Evolutionary conservation across 2,113 vertebrate genomes (phyloP).

Genomic region (Romanogobio albipinnatus): DNA sequence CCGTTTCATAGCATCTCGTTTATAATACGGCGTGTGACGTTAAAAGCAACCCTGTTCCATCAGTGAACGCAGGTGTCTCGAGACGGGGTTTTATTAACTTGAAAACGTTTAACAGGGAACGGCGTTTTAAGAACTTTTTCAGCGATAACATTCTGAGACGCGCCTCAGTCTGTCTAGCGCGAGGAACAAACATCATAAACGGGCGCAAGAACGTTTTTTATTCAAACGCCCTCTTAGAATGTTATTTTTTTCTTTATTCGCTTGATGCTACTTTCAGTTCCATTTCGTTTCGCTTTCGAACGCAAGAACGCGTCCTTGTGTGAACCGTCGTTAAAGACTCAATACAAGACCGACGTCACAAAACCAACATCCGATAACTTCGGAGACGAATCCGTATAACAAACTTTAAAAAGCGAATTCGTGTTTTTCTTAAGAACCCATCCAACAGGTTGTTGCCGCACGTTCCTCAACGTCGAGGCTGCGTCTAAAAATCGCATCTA

Average conservation of each 20-base stretch:
- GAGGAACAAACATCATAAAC: neutral
- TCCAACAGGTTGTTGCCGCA: conserved; percentile 9
- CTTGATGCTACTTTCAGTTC: neutral
- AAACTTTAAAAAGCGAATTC: neutral
- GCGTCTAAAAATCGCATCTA: neutral
- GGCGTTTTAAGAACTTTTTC: neutral
- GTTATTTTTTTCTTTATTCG: neutral
- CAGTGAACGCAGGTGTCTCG: neutral
- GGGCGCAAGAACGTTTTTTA: neutral
- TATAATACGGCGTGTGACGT: neutral
- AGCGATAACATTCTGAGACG: neutral
- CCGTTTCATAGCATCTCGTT: neutral
- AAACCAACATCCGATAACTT: neutral
- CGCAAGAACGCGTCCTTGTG: neutral
- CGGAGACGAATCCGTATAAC: neutral
- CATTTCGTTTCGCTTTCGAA: neutral
- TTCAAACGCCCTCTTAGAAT: neutral
- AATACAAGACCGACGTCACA: neutral
- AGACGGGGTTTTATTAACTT: neutral
- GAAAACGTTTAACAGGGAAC: neutral
- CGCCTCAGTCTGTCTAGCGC: neutral
- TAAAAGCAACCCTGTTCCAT: neutral
- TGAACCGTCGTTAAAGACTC: neutral
- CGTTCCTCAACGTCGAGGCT: neutral
- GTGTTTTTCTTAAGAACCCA: neutral